These are phyloP conservation scores for Rhagonycha fulva DNA, from an alignment of 2,888 invertebrate genomes.

Conservation along the genomic window DNA sequence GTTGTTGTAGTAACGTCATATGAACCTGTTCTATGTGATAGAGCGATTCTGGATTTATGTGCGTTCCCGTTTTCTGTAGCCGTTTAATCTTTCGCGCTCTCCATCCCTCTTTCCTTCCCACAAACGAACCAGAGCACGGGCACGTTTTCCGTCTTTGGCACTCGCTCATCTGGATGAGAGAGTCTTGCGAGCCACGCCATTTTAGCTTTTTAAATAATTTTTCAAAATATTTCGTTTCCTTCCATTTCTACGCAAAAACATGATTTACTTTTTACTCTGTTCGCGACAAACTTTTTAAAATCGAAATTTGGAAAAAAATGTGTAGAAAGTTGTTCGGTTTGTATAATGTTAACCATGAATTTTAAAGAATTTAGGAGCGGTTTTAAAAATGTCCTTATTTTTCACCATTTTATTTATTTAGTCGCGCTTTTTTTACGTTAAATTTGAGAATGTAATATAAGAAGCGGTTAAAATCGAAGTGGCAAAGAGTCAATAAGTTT, in stretches of 20 bases:
- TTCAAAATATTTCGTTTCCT: neutral
- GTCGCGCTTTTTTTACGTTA: neutral
- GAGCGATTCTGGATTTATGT: constrained; percentile 29
- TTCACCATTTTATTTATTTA: neutral
- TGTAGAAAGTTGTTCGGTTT: neutral
- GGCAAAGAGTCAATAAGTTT: neutral
- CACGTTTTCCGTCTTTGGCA: constrained; percentile 28
- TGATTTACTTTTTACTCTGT: neutral
- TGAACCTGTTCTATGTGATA: constrained; percentile 22
- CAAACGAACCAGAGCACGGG: constrained; percentile 19
- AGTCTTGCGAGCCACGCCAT: constrained; percentile 1
- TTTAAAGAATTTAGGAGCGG: neutral
- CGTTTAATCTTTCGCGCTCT: constrained; percentile 31
- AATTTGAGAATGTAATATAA: neutral
- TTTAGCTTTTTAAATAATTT: neutral
- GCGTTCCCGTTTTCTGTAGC: constrained; percentile 27
- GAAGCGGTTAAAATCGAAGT: neutral
- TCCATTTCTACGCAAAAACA: neutral
- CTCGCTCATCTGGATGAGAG: constrained; percentile 23
- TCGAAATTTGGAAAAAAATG: neutral
- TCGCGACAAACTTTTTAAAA: neutral
- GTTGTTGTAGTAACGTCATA: constrained; percentile 17
- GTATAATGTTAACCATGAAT: neutral
- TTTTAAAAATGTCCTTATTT: neutral
- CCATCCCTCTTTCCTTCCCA: constrained; percentile 27